These are phyloP conservation scores for Hiodon alosoides DNA, from an alignment of 2,113 vertebrate genomes.

Conservation along the genomic window DNA sequence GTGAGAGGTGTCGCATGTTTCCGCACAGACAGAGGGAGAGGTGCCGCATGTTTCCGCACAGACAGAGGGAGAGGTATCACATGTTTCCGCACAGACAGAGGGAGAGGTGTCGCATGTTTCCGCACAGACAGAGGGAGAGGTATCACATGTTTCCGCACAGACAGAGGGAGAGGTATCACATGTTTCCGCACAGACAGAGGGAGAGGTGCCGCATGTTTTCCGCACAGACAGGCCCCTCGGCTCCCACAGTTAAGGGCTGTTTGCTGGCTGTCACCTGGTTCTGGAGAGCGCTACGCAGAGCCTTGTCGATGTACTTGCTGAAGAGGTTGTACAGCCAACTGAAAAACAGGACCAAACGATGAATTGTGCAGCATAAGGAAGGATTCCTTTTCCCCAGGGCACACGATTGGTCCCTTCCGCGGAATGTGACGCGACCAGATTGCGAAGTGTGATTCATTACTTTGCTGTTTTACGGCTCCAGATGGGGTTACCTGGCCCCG, in stretches of 20 bases:
- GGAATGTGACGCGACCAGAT: not conserved
- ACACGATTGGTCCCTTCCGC: not conserved
- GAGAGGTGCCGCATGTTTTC: too few relatives aligned
- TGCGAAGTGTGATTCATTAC: not conserved
- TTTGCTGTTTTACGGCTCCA: not conserved
- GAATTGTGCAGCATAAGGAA: not conserved
- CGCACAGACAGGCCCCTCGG: too few relatives aligned
- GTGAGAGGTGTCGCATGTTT: not conserved
- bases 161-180: too few relatives aligned
- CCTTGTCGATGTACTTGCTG: slow-evolving; percentile 39
- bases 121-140: too few relatives aligned
- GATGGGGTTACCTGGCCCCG: slow-evolving; percentile 54
- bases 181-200: too few relatives aligned
- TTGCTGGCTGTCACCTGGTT: slow-evolving; percentile 49
- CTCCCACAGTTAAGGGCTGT: too few relatives aligned
- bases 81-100: too few relatives aligned
- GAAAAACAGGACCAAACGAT: slow-evolving; percentile 26
- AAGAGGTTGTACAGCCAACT: slow-evolving; percentile 72
- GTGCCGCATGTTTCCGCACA: too few relatives aligned
- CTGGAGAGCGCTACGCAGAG: slow-evolving; percentile 42
- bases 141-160: too few relatives aligned
- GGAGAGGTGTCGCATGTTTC: too few relatives aligned
- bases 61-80: too few relatives aligned
- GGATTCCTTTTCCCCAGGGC: not conserved
- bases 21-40: too few relatives aligned